These are phyloP conservation scores for Otus sunia DNA, from an alignment of 2,113 vertebrate species.

Conservation along the genomic window DNA sequence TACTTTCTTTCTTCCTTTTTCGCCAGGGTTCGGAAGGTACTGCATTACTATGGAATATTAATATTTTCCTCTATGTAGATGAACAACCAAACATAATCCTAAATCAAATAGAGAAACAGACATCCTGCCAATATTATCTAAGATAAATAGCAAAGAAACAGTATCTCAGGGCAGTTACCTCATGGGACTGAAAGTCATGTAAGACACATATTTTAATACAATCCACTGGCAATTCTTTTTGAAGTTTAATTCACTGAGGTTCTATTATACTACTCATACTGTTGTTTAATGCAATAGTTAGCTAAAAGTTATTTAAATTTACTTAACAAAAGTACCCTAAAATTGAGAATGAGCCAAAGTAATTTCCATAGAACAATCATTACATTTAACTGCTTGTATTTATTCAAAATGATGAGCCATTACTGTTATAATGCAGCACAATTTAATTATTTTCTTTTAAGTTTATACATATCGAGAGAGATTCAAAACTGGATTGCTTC, in stretches of 20 bases:
- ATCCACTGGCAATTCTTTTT: neutral
- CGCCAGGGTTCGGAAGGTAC: neutral
- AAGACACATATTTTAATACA: neutral
- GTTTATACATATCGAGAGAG: neutral
- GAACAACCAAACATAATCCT: neutral
- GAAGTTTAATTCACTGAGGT: neutral
- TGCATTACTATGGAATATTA: neutral
- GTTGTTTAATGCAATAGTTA: conserved; percentile 23
- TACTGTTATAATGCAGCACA: neutral
- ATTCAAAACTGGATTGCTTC: neutral
- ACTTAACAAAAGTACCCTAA: neutral
- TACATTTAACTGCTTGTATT: conserved; percentile 35
- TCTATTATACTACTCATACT: neutral
- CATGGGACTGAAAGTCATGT: neutral
- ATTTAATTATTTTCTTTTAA: neutral
- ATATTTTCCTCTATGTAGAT: neutral
- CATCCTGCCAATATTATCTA: neutral
- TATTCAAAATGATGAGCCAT: conserved; percentile 43
- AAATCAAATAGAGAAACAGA: neutral
- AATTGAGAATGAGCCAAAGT: neutral
- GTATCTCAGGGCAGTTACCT: neutral
- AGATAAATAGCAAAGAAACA: neutral
- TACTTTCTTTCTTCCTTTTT: neutral
- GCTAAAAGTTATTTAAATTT: conserved; percentile 38
- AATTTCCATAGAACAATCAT: conserved; percentile 43